Evolutionary conservation across 2,797 vertebrate species (phyloP).

Genomic region (Perodicticus potto): DNA sequence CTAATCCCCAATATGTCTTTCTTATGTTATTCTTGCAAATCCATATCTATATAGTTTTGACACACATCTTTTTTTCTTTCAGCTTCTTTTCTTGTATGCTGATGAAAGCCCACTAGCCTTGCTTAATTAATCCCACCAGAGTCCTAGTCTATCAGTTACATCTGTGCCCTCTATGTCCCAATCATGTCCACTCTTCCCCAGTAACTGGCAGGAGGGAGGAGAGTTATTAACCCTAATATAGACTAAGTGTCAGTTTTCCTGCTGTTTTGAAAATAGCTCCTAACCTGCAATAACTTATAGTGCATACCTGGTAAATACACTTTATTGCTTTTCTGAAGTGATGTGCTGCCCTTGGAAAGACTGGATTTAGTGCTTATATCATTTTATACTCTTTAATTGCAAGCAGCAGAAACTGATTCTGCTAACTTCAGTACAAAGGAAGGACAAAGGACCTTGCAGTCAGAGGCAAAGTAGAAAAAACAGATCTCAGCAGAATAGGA

Average conservation of each 20-base stretch:
- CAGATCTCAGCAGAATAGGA: neutral
- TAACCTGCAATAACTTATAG: neutral
- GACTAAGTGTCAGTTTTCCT: constrained; percentile 26
- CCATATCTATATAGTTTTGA: neutral
- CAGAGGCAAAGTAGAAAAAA: neutral
- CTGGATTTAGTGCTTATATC: neutral
- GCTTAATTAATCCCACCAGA: constrained; percentile 52
- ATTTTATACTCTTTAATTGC: neutral
- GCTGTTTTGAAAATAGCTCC: constrained; percentile 29
- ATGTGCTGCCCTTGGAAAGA: neutral
- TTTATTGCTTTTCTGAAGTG: constrained; percentile 4
- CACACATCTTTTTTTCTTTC: constrained; percentile 12
- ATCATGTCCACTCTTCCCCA: neutral
- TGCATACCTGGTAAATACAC: neutral
- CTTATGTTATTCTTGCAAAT: constrained; percentile 8
- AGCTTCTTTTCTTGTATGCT: neutral
- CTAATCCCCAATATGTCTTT: neutral
- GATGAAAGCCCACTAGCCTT: neutral
- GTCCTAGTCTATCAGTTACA: neutral
- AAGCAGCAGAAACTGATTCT: neutral
- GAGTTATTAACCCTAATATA: constrained; percentile 6
- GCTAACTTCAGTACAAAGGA: neutral
- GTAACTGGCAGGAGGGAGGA: constrained; percentile 20
- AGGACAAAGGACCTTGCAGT: neutral
- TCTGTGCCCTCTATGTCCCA: neutral